A percentile compares a stretch with the other conserved stretches of the same genome.
Evolutionary conservation across 1,140 invertebrate species (phyloP).

Genomic region (Bombus breviceps): DNA sequence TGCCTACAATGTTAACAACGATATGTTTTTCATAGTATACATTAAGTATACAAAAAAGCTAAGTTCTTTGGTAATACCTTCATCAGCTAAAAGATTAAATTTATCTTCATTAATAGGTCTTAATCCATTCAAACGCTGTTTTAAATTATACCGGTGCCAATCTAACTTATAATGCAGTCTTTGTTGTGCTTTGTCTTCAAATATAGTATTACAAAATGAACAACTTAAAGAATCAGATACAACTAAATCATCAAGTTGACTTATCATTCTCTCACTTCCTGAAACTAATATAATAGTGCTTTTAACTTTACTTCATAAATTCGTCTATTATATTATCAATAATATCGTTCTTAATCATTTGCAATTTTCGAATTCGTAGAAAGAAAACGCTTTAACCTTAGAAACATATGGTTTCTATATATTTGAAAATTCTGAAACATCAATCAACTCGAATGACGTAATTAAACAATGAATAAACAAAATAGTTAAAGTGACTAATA

Average conservation of each 20-base stretch:
- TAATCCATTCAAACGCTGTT: conserved; percentile 84
- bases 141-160: conserved; percentile 90
- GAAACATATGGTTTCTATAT: neutral
- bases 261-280: conserved; percentile 68
- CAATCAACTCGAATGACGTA: neutral
- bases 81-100: conserved; percentile 80
- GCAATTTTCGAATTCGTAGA: neutral
- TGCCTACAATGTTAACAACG: conserved; percentile 78
- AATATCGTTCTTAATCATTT: neutral
- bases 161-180: conserved; percentile 87
- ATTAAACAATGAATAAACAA: neutral
- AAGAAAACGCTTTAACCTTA: neutral
- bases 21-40: neutral
- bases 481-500: neutral
- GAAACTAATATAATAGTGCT: conserved; percentile 55
- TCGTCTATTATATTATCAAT: neutral
- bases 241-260: conserved; percentile 77
- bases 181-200: conserved; percentile 82
- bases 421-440: neutral
- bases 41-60: neutral
- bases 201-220: conserved; percentile 83
- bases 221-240: conserved; percentile 83
- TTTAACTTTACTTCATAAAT: neutral
- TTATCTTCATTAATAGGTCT: conserved; percentile 84
- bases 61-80: conserved; percentile 67